Evolutionary conservation across 2,113 vertebrate species (phyloP), one percentile per base, ranked within the genome.

Genomic region (Potamarius usumacintae): DNA sequence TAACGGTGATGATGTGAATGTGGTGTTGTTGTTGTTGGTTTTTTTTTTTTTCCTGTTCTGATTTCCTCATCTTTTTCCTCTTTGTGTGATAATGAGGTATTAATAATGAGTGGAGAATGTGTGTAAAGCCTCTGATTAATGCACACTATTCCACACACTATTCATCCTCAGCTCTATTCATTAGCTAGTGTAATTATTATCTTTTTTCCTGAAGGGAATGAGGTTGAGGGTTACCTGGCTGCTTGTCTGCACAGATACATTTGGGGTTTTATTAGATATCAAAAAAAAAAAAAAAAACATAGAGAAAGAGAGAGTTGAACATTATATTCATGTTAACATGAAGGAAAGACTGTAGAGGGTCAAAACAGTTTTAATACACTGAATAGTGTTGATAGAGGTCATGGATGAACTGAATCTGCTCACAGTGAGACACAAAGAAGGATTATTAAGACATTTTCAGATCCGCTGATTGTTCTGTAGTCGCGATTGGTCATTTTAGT

Each of bases 161-260:
- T 87, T 86, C 88, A 53, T 86, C 48, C 48, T 78, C 83, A 87
- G 81, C 87, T 88, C 91, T 92, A 92, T 91, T 94, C 91, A 94
- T 94, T 94, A 93, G 82, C 22, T 88, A 87, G 76, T 83, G 81
- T 93, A 93, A 94, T 88, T 89, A 93, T 92, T 90, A 88, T 87
- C 88, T 82, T 88, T 55, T 58, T 34, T 90, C 48, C 74, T 77
- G 74, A 77, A 52, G 72, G 42, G 42, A 50, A 48, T 1, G 7
- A 22, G 4, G 18, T 18, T 20, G 17, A 50, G 72, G 72, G 72
- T 50, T 76, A 76, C 72, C 72, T 76, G 72, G 42, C 34, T 48
- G 71, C 71, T 17, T 74, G 34, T 18, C 71, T 48, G 4, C 34
- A 17, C 71, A 48, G 34, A 48, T 20, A 20, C 22, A 76, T 76